A percentile compares a stretch with the other conserved stretches of the same genome.
phyloP scores from a whole-genome alignment of 2,113 vertebrate genomes.

The Gymnobelideus leadbeateri region DNA sequence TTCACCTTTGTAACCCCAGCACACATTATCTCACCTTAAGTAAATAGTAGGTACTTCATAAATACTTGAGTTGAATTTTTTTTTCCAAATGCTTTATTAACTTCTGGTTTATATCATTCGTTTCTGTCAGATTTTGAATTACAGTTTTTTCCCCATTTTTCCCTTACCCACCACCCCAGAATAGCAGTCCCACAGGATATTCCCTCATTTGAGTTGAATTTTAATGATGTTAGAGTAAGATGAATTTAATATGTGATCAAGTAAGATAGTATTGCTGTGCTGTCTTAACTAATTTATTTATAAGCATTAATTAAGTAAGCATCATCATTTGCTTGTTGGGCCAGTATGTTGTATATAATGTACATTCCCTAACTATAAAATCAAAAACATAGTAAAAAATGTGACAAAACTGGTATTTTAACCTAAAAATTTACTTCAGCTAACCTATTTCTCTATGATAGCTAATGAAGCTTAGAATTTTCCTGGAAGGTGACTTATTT shows the following conservation, averaged over 20 bases:
- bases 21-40: neutral
- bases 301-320: slow-evolving; percentile 31
- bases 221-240: neutral
- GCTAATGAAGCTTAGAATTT: neutral
- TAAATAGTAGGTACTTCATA: neutral
- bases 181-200: too few species aligned
- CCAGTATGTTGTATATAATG: neutral
- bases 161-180: too few species aligned
- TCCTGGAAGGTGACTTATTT: neutral
- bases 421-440: neutral
- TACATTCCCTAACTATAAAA: neutral
- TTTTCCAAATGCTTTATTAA: too few species aligned
- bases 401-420: neutral
- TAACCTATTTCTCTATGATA: neutral
- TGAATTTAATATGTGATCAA: neutral
- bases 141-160: too few species aligned
- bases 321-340: neutral
- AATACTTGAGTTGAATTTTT: neutral
- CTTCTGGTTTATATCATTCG: too few species aligned
- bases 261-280: slow-evolving; percentile 2
- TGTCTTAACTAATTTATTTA: slow-evolving; percentile 7
- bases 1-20: neutral
- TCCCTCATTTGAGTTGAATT: neutral
- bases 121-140: too few species aligned
- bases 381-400: neutral